phyloP scores from a whole-genome alignment of 2,113 vertebrate genomes.

The Atrichornis clamosus region DNA sequence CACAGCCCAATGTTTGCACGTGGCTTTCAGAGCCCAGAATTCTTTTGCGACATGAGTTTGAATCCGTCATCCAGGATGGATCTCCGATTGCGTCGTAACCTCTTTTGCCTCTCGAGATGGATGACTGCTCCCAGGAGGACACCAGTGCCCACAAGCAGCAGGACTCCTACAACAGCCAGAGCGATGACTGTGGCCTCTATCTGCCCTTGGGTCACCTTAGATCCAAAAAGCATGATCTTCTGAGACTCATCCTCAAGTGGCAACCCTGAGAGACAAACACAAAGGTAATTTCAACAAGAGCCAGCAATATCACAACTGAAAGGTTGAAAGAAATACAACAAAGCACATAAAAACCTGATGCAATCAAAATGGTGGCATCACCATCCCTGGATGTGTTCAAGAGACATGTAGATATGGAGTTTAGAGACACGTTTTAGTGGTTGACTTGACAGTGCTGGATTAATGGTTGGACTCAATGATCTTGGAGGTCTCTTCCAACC shows the following conservation, averaged over 20 bases:
- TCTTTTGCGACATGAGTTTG: slow-evolving; percentile 69
- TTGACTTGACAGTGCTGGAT: background rate
- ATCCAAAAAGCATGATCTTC: slow-evolving; percentile 63
- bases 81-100: slow-evolving; percentile 69
- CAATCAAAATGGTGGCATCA: background rate
- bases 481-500: background rate
- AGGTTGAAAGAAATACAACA: background rate
- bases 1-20: background rate
- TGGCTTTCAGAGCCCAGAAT: slow-evolving; percentile 32
- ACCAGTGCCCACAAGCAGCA: slow-evolving; percentile 50
- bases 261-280: slow-evolving; percentile 21
- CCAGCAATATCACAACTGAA: background rate
- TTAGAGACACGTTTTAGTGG: background rate
- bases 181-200: slow-evolving; percentile 40
- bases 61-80: slow-evolving; percentile 78
- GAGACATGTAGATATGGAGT: background rate
- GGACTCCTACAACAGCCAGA: slow-evolving; percentile 21
- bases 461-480: background rate
- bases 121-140: slow-evolving; percentile 59
- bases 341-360: background rate
- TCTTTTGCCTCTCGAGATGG: slow-evolving; percentile 60
- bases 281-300: background rate
- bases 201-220: slow-evolving; percentile 29
- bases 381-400: background rate
- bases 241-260: background rate